These are phyloP conservation scores for Eupithecia abbreviata DNA, from an alignment of 2,888 invertebrate genomes.

Conservation along the genomic window DNA sequence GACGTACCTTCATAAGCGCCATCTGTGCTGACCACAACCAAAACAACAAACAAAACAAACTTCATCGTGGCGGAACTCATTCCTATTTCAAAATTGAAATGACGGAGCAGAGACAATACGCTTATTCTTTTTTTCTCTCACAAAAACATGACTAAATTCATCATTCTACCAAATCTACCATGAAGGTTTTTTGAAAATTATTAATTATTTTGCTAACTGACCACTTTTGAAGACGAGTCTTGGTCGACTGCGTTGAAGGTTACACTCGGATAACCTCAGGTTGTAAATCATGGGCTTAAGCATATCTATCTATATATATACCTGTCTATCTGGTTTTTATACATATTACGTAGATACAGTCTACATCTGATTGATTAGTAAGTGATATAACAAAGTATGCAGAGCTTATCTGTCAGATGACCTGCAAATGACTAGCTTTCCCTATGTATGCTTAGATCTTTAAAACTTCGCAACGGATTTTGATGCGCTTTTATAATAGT, in stretches of 20 bases:
- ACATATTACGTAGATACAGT: not conserved
- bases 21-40: not conserved
- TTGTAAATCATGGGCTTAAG: not conserved
- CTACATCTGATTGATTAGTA: not conserved
- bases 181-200: not conserved
- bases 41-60: slow-evolving; percentile 12
- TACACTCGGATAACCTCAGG: not conserved
- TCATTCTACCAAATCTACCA: not conserved
- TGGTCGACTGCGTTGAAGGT: not conserved
- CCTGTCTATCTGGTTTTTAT: not conserved
- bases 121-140: not conserved
- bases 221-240: not conserved
- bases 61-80: not conserved
- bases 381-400: not conserved
- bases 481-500: too few species aligned
- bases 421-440: too few species aligned
- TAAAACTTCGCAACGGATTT: too few species aligned
- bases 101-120: not conserved
- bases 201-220: not conserved
- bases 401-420: too few species aligned
- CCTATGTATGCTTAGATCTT: too few species aligned
- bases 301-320: too few species aligned
- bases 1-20: slow-evolving; percentile 18
- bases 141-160: not conserved
- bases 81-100: not conserved